These are phyloP conservation scores for Terebella lapidaria DNA, from an alignment of 2,888 invertebrate genomes.

Conservation along the genomic window DNA sequence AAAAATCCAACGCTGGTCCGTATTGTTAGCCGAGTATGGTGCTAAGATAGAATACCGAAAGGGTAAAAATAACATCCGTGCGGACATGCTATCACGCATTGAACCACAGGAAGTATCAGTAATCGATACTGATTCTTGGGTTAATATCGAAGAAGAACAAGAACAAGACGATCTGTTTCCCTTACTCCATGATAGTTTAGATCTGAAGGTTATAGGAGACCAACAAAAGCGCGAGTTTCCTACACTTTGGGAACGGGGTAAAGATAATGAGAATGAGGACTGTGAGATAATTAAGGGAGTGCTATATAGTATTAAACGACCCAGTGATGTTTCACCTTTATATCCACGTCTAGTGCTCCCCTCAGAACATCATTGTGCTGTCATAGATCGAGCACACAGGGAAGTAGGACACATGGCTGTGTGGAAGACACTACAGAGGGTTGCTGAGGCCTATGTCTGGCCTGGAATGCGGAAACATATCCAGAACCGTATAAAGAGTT, in stretches of 20 bases:
- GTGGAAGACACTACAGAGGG: not conserved
- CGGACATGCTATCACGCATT: slow-evolving; percentile 1
- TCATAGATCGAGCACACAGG: not conserved
- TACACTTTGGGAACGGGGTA: not conserved
- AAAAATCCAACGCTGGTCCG: not conserved
- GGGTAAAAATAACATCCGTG: not conserved
- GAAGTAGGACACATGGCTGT: not conserved
- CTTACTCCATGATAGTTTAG: not conserved
- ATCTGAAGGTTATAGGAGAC: not conserved
- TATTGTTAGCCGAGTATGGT: not conserved
- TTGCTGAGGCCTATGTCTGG: not conserved
- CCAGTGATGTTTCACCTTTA: not conserved
- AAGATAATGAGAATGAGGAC: not conserved
- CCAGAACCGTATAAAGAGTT: not conserved
- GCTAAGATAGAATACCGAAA: slow-evolving; percentile 3
- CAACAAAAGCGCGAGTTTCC: not conserved
- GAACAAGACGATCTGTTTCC: not conserved
- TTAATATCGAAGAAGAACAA: not conserved
- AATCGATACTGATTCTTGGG: not conserved
- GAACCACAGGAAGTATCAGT: not conserved
- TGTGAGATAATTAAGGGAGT: not conserved
- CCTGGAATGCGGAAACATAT: not conserved
- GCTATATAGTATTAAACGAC: not conserved
- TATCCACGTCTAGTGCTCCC: not conserved
- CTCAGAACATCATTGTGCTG: not conserved